phyloP scores from a whole-genome alignment of 2,797 vertebrate genomes.

The Pipistrellus nathusii region DNA sequence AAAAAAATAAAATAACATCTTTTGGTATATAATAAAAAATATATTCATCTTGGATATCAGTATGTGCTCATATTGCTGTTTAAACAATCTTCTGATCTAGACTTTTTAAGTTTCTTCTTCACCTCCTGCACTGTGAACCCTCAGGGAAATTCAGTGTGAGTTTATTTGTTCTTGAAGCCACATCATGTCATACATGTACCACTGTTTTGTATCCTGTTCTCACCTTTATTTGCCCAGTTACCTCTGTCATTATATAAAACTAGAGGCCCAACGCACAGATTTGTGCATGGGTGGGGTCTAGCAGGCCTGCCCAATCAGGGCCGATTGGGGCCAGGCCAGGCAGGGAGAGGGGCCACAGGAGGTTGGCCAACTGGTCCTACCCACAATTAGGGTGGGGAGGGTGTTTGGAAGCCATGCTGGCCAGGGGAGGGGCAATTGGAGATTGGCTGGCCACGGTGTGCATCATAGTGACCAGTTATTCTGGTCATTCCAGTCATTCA shows the following conservation, averaged over 20 bases:
- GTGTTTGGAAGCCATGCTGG: too few species aligned
- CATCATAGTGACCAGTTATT: too few species aligned
- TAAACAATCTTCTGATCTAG: constrained; percentile 15
- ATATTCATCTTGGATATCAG: constrained; percentile 12
- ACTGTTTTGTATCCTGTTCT: background rate
- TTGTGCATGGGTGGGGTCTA: too few species aligned
- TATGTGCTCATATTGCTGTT: background rate
- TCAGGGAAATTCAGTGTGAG: background rate
- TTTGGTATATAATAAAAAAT: background rate
- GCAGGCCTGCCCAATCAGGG: too few species aligned
- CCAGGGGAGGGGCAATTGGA: too few species aligned
- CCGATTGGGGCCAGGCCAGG: accelerated
- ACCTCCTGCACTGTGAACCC: background rate
- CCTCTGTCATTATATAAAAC: background rate
- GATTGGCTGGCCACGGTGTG: too few species aligned
- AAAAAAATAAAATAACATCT: background rate
- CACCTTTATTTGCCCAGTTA: background rate
- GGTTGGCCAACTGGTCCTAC: too few species aligned
- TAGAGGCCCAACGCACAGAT: too few species aligned
- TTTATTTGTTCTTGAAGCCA: constrained; percentile 10
- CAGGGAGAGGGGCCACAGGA: too few species aligned
- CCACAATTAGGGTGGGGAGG: too few species aligned
- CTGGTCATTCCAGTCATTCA: too few species aligned
- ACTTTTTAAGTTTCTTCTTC: background rate
- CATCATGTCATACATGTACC: background rate